These are phyloP conservation scores for Hyles lineata DNA, from an alignment of 2,888 invertebrate genomes.

Conservation along the genomic window DNA sequence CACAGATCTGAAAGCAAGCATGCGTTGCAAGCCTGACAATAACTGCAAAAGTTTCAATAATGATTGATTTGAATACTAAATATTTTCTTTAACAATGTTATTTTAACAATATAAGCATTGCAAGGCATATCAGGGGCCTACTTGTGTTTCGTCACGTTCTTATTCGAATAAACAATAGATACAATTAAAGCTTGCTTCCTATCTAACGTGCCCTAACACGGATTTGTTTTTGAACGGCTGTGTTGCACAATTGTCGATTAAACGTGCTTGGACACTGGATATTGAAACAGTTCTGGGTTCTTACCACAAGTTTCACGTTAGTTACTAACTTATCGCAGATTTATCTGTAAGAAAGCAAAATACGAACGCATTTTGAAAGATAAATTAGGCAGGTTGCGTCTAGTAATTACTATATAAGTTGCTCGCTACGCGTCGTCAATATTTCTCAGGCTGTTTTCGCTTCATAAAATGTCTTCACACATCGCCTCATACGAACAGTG, in stretches of 20 bases:
- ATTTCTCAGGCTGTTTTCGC: constrained; percentile 4
- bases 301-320: constrained; percentile 24
- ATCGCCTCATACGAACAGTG: constrained; percentile 21
- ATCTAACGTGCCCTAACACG: constrained; percentile 45
- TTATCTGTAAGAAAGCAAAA: constrained; percentile 22
- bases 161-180: constrained; percentile 35
- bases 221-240: constrained; percentile 36
- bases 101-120: constrained; percentile 15
- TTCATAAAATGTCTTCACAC: not conserved
- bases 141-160: constrained; percentile 24
- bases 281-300: constrained; percentile 35
- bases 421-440: not conserved
- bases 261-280: constrained; percentile 48
- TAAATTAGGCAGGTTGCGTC: constrained; percentile 8
- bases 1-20: not conserved
- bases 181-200: constrained; percentile 40
- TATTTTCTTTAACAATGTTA: constrained; percentile 21
- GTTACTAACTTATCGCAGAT: constrained; percentile 26
- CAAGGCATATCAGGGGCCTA: constrained; percentile 9
- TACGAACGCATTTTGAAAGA: not conserved
- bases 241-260: constrained; percentile 50
- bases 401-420: not conserved
- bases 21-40: not conserved
- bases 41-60: not conserved
- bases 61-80: not conserved